A percentile compares a stretch with the other conserved stretches of the same genome.
These are phyloP conservation scores for Forbesichthys agassizii DNA, from an alignment of 2,113 vertebrate genomes.

Conservation along the genomic window DNA sequence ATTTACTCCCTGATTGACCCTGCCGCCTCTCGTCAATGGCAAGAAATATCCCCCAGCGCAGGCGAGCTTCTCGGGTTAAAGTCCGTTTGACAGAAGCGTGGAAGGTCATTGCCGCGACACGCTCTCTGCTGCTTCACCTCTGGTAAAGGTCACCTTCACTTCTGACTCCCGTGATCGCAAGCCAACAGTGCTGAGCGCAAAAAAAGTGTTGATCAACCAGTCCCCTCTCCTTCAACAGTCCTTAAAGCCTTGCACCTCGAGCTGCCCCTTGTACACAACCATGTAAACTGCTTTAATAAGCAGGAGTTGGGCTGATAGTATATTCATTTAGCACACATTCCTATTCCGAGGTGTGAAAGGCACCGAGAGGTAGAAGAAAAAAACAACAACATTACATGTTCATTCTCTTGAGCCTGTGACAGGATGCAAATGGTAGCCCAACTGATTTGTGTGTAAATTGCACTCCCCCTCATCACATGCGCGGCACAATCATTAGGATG, in stretches of 20 bases:
- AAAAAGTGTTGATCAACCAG: conserved; percentile 10
- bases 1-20: conserved; percentile 76
- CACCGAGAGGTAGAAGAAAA: conserved; percentile 5
- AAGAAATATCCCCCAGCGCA: conserved; percentile 49
- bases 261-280: conserved; percentile 28
- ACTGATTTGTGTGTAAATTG: conserved; percentile 77
- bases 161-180: conserved; percentile 18
- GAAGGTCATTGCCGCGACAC: conserved; percentile 21
- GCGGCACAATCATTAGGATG: conserved; percentile 77
- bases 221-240: conserved; percentile 14
- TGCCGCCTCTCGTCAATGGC: conserved; percentile 58
- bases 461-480: conserved; percentile 70
- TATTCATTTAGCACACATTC: conserved; percentile 50
- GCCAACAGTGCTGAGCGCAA: conserved; percentile 7
- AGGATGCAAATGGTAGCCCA: conserved; percentile 68
- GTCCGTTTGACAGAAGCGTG: conserved; percentile 58
- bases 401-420: conserved; percentile 59
- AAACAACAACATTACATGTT: conserved; percentile 45
- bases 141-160: conserved; percentile 50
- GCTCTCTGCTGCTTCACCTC: conserved; percentile 28
- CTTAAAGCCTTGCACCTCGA: conserved; percentile 18
- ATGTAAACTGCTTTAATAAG: conserved; percentile 26
- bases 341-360: conserved; percentile 50
- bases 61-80: conserved; percentile 55
- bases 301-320: conserved; percentile 33